Evolutionary conservation across 1,140 invertebrate genomes (phyloP).

Genomic region (Drosophila sproati): DNA sequence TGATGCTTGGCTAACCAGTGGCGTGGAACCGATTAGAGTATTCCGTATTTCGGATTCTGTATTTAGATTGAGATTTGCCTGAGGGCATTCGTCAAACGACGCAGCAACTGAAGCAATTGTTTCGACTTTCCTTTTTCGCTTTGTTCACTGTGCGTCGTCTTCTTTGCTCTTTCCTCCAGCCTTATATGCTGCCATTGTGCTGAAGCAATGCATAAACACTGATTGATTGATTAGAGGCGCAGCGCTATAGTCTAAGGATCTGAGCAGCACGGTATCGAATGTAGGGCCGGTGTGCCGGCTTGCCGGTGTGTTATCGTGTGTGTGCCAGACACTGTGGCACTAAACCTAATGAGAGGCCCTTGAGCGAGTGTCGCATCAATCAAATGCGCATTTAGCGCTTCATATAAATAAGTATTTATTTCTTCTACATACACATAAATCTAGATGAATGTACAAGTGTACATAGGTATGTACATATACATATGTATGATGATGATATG

Average conservation of each 20-base stretch:
- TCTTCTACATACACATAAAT: conserved; percentile 14
- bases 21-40: conserved; percentile 82
- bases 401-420: conserved; percentile 54
- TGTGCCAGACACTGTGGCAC: conserved; percentile 42
- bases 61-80: conserved; percentile 75
- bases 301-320: conserved; percentile 16
- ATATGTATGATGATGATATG: conserved; percentile 21
- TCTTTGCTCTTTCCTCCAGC: conserved; percentile 17
- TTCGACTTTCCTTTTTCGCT: conserved; percentile 64
- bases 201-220: conserved; percentile 68
- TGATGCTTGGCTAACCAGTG: conserved; percentile 67
- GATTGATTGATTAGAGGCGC: conserved; percentile 81
- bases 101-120: conserved; percentile 72
- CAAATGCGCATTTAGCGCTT: conserved; percentile 78
- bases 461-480: conserved; percentile 9
- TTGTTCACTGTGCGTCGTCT: conserved; percentile 68
- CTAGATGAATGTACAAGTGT: conserved; percentile 5
- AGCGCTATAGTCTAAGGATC: conserved; percentile 19
- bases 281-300: not conserved
- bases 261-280: not conserved
- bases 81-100: conserved; percentile 78
- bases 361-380: conserved; percentile 81
- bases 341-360: conserved; percentile 81
- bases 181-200: conserved; percentile 49
- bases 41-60: conserved; percentile 62